phyloP scores from a whole-genome alignment of 2,113 vertebrate species.

The Sigmodon hispidus region DNA sequence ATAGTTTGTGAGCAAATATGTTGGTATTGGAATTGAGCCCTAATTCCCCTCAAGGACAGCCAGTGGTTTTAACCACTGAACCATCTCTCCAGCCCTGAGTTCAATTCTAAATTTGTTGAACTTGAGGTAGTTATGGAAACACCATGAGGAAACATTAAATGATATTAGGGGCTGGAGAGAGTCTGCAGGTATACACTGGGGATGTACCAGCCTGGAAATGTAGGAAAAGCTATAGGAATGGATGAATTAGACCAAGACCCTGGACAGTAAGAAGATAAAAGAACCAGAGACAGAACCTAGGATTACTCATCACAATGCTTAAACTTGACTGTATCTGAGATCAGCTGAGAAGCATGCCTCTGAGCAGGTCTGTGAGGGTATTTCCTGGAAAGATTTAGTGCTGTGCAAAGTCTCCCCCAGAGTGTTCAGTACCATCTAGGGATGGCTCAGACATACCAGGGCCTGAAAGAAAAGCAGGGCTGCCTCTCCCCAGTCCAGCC shows the following conservation, averaged over 20 bases:
- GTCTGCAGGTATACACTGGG: background rate
- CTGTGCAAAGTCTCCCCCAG: background rate
- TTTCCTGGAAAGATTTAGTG: background rate
- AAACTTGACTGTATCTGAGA: background rate
- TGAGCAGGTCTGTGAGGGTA: background rate
- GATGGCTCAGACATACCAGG: background rate
- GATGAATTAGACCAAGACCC: background rate
- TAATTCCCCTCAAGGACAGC: rapidly evolving
- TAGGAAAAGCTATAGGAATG: background rate
- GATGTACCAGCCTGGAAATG: background rate
- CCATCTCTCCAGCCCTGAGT: background rate
- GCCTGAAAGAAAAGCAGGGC: background rate
- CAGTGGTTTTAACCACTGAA: too few relatives aligned
- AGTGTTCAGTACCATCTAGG: background rate
- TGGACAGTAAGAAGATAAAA: background rate
- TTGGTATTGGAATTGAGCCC: background rate
- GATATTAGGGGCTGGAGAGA: background rate
- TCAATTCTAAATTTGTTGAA: background rate
- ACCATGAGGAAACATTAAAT: background rate
- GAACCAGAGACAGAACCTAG: background rate
- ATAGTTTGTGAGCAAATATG: background rate
- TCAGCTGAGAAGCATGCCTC: background rate
- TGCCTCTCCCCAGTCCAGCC: background rate
- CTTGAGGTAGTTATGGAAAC: background rate
- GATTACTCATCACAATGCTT: background rate